Evolutionary conservation across 2,113 vertebrate species (phyloP).

Genomic region (Melanostigma gelatinosum): DNA sequence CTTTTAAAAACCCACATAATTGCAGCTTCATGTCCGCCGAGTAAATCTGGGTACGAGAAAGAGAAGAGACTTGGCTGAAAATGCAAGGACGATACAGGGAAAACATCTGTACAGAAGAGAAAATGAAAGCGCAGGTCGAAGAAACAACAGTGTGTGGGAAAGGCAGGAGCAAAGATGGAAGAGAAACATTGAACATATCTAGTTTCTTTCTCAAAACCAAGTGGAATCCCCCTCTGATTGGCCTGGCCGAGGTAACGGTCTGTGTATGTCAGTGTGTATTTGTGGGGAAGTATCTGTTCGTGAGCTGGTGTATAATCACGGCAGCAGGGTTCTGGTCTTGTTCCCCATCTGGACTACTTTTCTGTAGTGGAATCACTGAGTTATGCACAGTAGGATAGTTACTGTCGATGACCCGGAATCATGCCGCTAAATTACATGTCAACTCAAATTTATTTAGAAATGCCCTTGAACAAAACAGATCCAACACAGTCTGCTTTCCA

Average conservation of each 20-base stretch:
- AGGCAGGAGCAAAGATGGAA: slow-evolving; percentile 21
- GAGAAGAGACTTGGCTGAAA: slow-evolving; percentile 8
- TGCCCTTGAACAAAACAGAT: slow-evolving; percentile 4
- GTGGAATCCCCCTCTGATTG: slow-evolving; percentile 67
- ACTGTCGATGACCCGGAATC: background rate
- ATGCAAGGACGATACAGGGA: background rate
- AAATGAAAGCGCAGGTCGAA: slow-evolving; percentile 26
- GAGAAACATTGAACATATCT: slow-evolving; percentile 55
- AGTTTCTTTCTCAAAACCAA: slow-evolving; percentile 60
- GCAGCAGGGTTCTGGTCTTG: slow-evolving; percentile 34
- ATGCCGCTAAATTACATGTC: slow-evolving; percentile 35
- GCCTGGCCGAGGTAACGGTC: slow-evolving; percentile 34
- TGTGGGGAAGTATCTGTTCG: slow-evolving; percentile 48
- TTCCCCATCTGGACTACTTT: slow-evolving; percentile 9
- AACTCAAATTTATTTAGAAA: slow-evolving; percentile 27
- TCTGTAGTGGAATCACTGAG: slow-evolving; percentile 19
- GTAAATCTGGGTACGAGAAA: slow-evolving; percentile 1
- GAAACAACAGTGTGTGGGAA: slow-evolving; percentile 22
- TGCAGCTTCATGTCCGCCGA: background rate
- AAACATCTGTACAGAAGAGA: slow-evolving; percentile 28
- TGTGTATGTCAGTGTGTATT: slow-evolving; percentile 44
- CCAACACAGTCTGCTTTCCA: slow-evolving; percentile 4
- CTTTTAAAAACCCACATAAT: background rate
- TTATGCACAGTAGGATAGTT: slow-evolving; percentile 23
- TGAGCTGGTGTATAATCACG: slow-evolving; percentile 35